Base-by-base conservation (phyloP, 2,888 invertebrate species). In the Nemapogon koenigi region DNA sequence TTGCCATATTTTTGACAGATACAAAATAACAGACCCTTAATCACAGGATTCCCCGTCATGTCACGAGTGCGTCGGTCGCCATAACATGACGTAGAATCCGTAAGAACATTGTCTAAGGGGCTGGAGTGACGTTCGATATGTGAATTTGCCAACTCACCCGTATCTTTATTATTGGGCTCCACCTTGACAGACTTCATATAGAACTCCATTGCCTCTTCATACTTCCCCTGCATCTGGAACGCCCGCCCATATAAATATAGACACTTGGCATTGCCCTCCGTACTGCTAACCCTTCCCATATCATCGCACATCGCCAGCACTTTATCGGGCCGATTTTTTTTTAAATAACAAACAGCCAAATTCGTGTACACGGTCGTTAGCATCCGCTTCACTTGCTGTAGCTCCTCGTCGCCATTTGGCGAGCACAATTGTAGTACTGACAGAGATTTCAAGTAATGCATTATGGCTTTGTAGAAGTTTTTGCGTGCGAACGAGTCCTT, bases 111-210 rank as follows among this genome's bases (percentile, higher is more conserved):
- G n/a, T n/a, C n/a, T n/a, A n/a, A n/a, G n/a, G n/a, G n/a, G n/a
- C n/a, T n/a, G n/a, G n/a, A n/a, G n/a, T n/a, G n/a, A n/a, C n/a
- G n/a, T n/a, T n/a, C n/a, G n/a, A n/a, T n/a, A n/a, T n/a, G n/a
- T n/a, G n/a, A n/a, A n/a, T n/a, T n/a, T n/a, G n/a, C n/a, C n/a
- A n/a, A n/a, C n/a, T n/a, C n/a, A 0, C 72, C 76, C 0, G 78
- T 72, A 37, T 76, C 78, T 41, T 55, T 59, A 36, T 78, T 78
- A 37, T 59, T 70, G 0, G 76, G 78, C 35, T 78, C 75, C 1
- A 78, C 39, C 52, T 67, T 70, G 2, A 73, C 42, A 0, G 78
- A 72, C 50, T 63, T 72, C 40, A 63, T 70, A 22, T 66, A 76
- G 26, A 61, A 71, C 2, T 45, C 44, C 0, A 67, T 39, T 0